phyloP scores from a whole-genome alignment of 2,797 vertebrate genomes.

The Silurus aristotelis region DNA sequence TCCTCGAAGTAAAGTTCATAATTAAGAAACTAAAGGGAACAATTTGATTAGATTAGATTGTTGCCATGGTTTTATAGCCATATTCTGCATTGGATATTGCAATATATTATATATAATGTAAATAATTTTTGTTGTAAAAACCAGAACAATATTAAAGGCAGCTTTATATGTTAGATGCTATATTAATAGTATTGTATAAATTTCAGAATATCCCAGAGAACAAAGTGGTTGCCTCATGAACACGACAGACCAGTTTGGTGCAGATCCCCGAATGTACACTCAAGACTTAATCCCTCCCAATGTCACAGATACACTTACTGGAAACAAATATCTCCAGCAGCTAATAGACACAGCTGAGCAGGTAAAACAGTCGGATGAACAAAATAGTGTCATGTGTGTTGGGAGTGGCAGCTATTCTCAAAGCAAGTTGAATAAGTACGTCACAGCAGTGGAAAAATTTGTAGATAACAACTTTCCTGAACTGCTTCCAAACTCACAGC shows the following conservation, averaged over 20 bases:
- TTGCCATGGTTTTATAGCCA: not conserved
- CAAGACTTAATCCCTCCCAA: rapidly evolving
- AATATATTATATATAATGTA: no score
- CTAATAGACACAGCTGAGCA: constrained; percentile 7
- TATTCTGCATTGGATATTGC: not conserved
- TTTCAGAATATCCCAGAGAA: not conserved
- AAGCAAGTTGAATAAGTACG: not conserved
- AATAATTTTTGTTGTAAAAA: not conserved
- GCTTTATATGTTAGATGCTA: not conserved
- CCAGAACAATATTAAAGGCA: not conserved
- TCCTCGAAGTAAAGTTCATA: not conserved
- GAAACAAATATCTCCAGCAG: not conserved
- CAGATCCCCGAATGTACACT: not conserved
- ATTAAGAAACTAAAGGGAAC: not conserved
- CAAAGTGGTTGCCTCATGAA: not conserved
- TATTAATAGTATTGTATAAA: not conserved
- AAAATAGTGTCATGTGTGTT: not conserved
- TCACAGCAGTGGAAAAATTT: constrained; percentile 35
- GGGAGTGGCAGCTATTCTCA: not conserved
- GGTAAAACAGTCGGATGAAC: constrained; percentile 7
- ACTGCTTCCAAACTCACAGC: constrained; percentile 27
- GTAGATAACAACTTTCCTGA: constrained; percentile 52
- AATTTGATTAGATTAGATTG: not conserved
- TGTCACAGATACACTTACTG: constrained; percentile 15
- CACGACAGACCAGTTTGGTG: not conserved